These are phyloP conservation scores for Seladonia tumulorum DNA, from an alignment of 2,888 invertebrate species.

Conservation along the genomic window DNA sequence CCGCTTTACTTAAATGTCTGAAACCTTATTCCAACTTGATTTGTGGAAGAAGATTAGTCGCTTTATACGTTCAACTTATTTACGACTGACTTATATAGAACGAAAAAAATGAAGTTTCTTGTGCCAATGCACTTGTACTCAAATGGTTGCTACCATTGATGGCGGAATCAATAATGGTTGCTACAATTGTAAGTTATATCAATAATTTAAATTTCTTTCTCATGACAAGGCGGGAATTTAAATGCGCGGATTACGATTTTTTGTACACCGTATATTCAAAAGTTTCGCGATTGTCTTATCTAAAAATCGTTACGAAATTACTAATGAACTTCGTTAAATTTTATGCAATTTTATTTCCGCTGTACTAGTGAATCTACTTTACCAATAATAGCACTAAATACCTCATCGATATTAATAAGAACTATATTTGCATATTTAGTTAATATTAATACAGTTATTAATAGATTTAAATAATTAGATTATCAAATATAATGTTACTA, in stretches of 20 bases:
- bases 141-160: slow-evolving; percentile 18
- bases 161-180: slow-evolving; percentile 42
- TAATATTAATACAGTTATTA: not conserved
- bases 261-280: not conserved
- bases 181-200: slow-evolving; percentile 34
- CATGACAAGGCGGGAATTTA: not conserved
- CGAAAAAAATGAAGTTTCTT: not conserved
- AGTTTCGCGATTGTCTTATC: too few relatives aligned
- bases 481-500: not conserved
- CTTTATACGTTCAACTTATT: slow-evolving; percentile 1
- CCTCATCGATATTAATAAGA: not conserved
- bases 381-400: not conserved
- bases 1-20: slow-evolving; percentile 42
- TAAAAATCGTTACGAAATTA: too few relatives aligned
- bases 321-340: not conserved
- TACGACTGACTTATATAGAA: not conserved
- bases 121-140: not conserved
- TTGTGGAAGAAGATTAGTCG: not conserved
- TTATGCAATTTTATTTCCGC: not conserved
- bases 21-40: not conserved
- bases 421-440: not conserved
- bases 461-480: not conserved
- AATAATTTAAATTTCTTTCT: slow-evolving; percentile 18
- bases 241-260: not conserved
- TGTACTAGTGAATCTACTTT: not conserved